These are phyloP conservation scores for Rhegmatorhina hoffmannsi DNA, from an alignment of 2,113 vertebrate species.

Conservation along the genomic window DNA sequence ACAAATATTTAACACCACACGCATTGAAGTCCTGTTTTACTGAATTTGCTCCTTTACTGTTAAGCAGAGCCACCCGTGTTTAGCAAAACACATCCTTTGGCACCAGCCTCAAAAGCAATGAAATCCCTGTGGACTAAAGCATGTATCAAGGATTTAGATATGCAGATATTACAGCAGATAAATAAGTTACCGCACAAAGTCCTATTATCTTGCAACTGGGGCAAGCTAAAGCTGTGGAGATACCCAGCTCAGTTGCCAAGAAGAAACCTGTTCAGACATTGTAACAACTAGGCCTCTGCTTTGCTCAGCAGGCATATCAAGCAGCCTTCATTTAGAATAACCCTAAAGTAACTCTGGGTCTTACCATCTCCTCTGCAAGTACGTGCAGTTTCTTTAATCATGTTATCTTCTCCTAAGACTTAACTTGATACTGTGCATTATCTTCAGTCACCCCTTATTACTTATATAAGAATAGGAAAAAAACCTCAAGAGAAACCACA, in stretches of 20 bases:
- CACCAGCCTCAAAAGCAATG: background rate
- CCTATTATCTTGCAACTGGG: background rate
- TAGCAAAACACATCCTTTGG: background rate
- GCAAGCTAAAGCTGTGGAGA: background rate
- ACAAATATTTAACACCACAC: background rate
- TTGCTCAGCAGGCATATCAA: background rate
- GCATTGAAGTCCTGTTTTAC: background rate
- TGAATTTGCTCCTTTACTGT: background rate
- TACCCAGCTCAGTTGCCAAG: background rate
- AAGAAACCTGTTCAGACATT: background rate
- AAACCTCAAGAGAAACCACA: background rate
- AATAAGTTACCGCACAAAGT: background rate
- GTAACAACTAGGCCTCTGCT: background rate
- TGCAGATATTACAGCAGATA: background rate
- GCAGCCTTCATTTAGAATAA: background rate
- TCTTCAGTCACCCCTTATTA: background rate
- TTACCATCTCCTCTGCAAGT: background rate
- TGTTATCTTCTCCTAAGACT: background rate
- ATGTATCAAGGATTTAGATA: background rate
- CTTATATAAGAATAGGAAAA: background rate
- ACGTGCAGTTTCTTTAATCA: background rate
- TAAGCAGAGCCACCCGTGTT: background rate
- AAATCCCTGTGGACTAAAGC: background rate
- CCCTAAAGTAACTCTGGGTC: background rate
- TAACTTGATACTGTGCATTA: background rate